Evolutionary conservation across 2,888 invertebrate genomes (phyloP).

Genomic region (Arctia plantaginis): DNA sequence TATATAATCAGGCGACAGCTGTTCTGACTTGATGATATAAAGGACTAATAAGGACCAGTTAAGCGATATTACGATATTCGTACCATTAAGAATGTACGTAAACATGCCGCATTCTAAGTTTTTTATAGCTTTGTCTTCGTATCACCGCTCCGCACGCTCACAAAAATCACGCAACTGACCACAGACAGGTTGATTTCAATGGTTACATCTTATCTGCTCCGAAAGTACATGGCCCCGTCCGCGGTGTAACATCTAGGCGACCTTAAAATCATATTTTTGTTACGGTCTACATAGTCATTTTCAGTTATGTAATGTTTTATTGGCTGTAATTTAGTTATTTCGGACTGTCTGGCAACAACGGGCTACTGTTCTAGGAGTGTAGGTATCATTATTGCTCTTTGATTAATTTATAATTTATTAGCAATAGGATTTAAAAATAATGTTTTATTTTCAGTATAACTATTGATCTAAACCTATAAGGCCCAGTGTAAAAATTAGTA

Average conservation of each 20-base stretch:
- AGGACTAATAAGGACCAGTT: background rate
- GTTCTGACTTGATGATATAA: background rate
- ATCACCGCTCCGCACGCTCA: constrained; percentile 65
- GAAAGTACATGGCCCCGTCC: constrained; percentile 40
- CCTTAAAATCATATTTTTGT: constrained; percentile 51
- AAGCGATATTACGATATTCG: too few species aligned
- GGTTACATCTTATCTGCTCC: constrained; percentile 66
- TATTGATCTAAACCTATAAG: background rate
- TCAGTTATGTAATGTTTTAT: constrained; percentile 26
- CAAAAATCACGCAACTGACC: constrained; percentile 74
- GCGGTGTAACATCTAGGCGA: constrained; percentile 46
- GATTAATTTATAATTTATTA: background rate
- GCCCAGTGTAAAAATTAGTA: background rate
- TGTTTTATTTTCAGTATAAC: background rate
- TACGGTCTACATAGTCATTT: constrained; percentile 19
- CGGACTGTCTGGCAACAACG: background rate
- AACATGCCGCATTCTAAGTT: constrained; percentile 39
- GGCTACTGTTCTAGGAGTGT: background rate
- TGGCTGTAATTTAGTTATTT: constrained; percentile 2
- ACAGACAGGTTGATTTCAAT: constrained; percentile 69
- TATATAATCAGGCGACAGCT: background rate
- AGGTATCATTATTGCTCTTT: background rate
- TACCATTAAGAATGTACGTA: background rate
- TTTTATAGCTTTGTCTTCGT: constrained; percentile 50
- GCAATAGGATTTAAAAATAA: background rate